phyloP scores from a whole-genome alignment of 2,797 vertebrate species.

The Anabas testudineus region DNA sequence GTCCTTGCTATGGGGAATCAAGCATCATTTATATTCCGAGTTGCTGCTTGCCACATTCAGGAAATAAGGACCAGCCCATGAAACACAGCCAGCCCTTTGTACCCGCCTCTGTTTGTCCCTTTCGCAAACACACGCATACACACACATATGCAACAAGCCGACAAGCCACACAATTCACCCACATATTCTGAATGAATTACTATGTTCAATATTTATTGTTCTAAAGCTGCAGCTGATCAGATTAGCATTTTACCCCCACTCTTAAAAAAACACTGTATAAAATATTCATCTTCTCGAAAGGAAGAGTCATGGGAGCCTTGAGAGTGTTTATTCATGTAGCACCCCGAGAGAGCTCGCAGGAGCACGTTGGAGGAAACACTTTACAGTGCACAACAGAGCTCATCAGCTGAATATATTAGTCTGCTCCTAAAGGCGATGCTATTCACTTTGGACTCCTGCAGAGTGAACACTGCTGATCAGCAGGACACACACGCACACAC shows the following conservation, averaged over 20 bases:
- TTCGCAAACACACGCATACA: conserved; percentile 6
- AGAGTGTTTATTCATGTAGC: conserved; percentile 76
- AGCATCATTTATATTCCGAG: conserved; percentile 82
- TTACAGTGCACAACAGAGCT: conserved; percentile 70
- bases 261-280: conserved; percentile 51
- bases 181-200: conserved; percentile 30
- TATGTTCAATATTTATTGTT: conserved; percentile 69
- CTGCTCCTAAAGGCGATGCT: conserved; percentile 72
- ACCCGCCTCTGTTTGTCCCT: conserved; percentile 36
- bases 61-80: conserved; percentile 80
- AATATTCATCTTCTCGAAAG: conserved; percentile 66
- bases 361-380: conserved; percentile 62
- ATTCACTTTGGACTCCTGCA: conserved; percentile 70
- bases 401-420: conserved; percentile 80
- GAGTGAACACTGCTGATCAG: conserved; percentile 77
- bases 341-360: conserved; percentile 62
- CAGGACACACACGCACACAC: conserved; percentile 59
- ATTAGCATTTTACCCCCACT: conserved; percentile 54
- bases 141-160: conserved; percentile 14
- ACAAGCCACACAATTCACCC: conserved; percentile 22
- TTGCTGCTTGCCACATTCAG: conserved; percentile 79
- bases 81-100: conserved; percentile 76
- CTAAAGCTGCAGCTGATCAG: conserved; percentile 52
- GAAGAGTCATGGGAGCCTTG: conserved; percentile 66
- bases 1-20: conserved; percentile 60